Base-by-base conservation (phyloP, 2,113 vertebrate species). In the Prietella phreatophila region DNA sequence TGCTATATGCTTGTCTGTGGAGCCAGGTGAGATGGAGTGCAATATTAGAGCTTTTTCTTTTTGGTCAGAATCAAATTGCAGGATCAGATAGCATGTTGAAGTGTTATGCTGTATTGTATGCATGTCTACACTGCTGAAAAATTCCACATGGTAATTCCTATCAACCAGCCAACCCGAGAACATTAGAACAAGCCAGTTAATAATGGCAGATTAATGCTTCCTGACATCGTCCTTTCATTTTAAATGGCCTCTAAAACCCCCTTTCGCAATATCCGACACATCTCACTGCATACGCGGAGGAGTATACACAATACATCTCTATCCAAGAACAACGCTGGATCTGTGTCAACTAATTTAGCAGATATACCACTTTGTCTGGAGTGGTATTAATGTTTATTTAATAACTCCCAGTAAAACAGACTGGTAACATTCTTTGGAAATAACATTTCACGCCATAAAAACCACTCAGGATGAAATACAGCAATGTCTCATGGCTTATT, bases 371-470 rank as follows among this genome's bases (percentile, higher is more conserved):
- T 88, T 63, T 78, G 81, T 88, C 42, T 84, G 47, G 25, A 55
- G 69, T 56, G 47, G 30, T 61, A 36, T 63, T 84, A 67, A 42
- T 30, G 71, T 84, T 88, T 76, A 84, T 88, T 84, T 79, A 84
- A 80, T 86, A 86, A 84, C 82, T 30, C n/a, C 20, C 58, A 78
- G 63, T 88, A 55, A 84, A 76, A 78, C 19, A 83, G 53, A 73
- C 15, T 9, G 25, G 10, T 55, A 27, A 39, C 36, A 39, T 63
- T 6, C 47, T 27, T n/a, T 76, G 42, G 39, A 83, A 83, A 87
- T 55, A 76, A 60, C 81, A 87, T 83, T 83, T 36, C 56, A 63
- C 55, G 55, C 69, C 73, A 76, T 87, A 82, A 83, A 87, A 83
- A 69, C 55, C 55, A 75, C 58, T 83, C 67, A 50, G 30, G 53